These are phyloP conservation scores for Osmerus mordax DNA, from an alignment of 2,113 vertebrate genomes.

Conservation along the genomic window DNA sequence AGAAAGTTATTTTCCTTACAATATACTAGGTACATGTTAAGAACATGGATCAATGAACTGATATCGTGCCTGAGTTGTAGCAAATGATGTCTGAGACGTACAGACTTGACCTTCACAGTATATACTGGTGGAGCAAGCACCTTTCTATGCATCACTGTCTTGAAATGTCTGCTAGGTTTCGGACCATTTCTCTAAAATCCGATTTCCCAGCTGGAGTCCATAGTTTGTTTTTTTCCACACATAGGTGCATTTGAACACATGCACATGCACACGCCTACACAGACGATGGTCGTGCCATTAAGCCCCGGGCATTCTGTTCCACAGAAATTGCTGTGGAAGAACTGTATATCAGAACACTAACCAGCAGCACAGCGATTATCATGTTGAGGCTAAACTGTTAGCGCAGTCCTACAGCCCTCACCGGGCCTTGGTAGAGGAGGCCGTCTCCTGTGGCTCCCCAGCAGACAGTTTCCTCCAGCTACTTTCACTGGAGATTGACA, in stretches of 20 bases:
- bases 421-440: constrained; percentile 44
- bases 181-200: not conserved
- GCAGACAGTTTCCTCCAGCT: constrained; percentile 48
- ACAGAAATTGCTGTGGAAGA: constrained; percentile 35
- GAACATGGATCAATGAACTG: no score
- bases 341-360: no score
- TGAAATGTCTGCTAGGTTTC: not conserved
- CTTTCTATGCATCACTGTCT: not conserved
- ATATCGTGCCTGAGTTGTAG: not conserved
- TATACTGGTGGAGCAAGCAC: not conserved
- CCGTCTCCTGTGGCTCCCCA: constrained; percentile 47
- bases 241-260: not conserved
- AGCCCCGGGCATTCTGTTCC: constrained; percentile 33
- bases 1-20: not conserved
- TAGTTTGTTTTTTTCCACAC: not conserved
- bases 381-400: constrained; percentile 48
- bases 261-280: not conserved
- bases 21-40: no score
- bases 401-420: constrained; percentile 12
- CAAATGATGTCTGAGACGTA: no score
- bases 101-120: no score
- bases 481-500: constrained; percentile 63
- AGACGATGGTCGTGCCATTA: constrained; percentile 2
- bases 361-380: no score
- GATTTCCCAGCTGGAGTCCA: not conserved